These are phyloP conservation scores for Phyllostomus discolor DNA, from an alignment of 2,113 vertebrate species.

Conservation along the genomic window DNA sequence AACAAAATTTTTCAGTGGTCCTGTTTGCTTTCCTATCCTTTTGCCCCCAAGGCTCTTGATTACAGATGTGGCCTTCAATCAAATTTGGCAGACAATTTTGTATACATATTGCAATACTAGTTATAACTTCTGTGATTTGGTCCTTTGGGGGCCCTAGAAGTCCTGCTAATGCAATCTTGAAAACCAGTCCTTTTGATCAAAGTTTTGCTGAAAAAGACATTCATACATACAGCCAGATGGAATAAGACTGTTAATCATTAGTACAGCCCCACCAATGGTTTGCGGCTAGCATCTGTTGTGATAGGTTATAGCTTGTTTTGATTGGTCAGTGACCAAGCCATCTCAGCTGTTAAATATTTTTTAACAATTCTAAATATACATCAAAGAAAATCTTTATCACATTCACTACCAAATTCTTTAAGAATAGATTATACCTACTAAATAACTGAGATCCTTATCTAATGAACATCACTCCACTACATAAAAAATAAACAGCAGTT, in stretches of 20 bases:
- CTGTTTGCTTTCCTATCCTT: neutral
- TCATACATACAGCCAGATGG: neutral
- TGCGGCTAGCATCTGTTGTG: neutral
- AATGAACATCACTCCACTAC: neutral
- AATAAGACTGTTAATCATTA: neutral
- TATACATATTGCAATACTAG: neutral
- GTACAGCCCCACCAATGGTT: neutral
- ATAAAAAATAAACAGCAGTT: neutral
- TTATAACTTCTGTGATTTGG: constrained; percentile 7
- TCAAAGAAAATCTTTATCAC: neutral
- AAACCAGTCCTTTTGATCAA: neutral
- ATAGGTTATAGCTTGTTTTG: neutral
- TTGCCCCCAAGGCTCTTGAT: neutral
- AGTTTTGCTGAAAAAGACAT: neutral
- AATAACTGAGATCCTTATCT: neutral
- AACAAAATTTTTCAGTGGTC: neutral
- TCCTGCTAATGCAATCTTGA: neutral
- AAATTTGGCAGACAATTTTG: constrained; percentile 1
- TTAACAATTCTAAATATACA: neutral
- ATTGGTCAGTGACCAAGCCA: neutral
- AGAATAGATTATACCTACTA: neutral
- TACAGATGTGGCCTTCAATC: neutral
- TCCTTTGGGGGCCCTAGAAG: neutral
- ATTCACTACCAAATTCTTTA: neutral
- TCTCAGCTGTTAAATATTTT: constrained; percentile 5